A percentile compares a stretch with the other conserved stretches of the same genome.
Conservation (phyloP, 2,888 invertebrate species). For the Ernsta delagoae region DNA sequence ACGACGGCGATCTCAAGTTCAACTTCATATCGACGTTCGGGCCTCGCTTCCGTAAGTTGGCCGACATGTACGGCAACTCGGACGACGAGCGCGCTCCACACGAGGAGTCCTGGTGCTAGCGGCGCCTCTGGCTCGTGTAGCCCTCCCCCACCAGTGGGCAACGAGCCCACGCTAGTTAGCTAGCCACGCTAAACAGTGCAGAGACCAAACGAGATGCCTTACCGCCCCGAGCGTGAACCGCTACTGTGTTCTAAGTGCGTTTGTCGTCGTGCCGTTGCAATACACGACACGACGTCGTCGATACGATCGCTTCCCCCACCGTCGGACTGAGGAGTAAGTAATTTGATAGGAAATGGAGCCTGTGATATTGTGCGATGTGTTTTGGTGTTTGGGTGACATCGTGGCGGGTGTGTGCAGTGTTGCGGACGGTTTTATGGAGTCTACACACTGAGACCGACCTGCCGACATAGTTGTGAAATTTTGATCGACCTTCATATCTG, state of each 20-base stretch:
- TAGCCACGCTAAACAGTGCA: not conserved
- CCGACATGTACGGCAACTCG: slow-evolving; percentile 97
- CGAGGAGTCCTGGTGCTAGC: slow-evolving; percentile 94
- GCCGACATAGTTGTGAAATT: too few relatives aligned
- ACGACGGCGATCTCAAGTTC: slow-evolving; percentile 96
- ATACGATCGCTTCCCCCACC: slow-evolving; percentile 53
- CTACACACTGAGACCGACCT: too few relatives aligned
- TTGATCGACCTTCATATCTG: too few relatives aligned
- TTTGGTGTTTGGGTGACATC: slow-evolving; percentile 26
- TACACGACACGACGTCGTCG: slow-evolving; percentile 42
- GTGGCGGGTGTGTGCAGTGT: not conserved
- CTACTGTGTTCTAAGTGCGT: slow-evolving; percentile 46
- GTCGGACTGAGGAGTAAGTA: slow-evolving; percentile 44
- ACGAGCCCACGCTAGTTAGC: not conserved
- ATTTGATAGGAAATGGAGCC: slow-evolving; percentile 49
- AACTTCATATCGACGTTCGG: slow-evolving; percentile 98
- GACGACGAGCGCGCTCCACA: slow-evolving; percentile 92
- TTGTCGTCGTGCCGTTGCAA: too few relatives aligned
- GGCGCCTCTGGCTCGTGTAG: slow-evolving; percentile 79
- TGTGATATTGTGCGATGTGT: slow-evolving; percentile 54
- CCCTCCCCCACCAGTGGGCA: slow-evolving; percentile 48
- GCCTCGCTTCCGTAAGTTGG: slow-evolving; percentile 96
- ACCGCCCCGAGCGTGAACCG: slow-evolving; percentile 51
- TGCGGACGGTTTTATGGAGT: not conserved
- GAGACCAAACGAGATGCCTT: slow-evolving; percentile 66